Evolutionary conservation across 2,888 invertebrate species (phyloP), one percentile per base, ranked within the genome.

Genomic region (Resseliella maxima): DNA sequence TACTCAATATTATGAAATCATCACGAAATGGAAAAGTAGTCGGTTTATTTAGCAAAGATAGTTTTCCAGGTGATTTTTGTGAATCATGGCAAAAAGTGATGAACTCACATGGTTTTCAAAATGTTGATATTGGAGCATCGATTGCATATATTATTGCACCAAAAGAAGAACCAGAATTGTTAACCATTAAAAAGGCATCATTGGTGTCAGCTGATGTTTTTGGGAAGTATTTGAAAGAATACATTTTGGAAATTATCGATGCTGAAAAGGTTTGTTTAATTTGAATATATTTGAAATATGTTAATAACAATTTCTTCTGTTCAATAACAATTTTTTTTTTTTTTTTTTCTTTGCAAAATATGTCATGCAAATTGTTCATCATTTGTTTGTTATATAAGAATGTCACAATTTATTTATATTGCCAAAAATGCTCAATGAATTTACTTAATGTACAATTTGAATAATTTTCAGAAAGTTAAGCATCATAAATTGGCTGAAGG

Each of bases 231-330:
- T 93, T 99, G 72, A 97, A 98, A 91, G 98, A 98, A 91, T 98
- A 99, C 92, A 96, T 99, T 88, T 98, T 99, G 96, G 98, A 98
- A 91, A 97, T 99, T 88, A 98, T 99, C 90, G 99, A 99, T 93
- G 95, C 97, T 5, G 99, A 99, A 90, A 98, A 96, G 93, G 95
- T 95, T 90, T 90, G 89, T n/a, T n/a, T n/a, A n/a, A n/a, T n/a
- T n/a, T n/a, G n/a, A n/a, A n/a, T n/a, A n/a, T n/a, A n/a, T n/a
- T n/a, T n/a, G n/a, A n/a, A n/a, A n/a, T n/a, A n/a, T n/a, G n/a
- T n/a, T n/a, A n/a, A n/a, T n/a, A n/a, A n/a, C n/a, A n/a, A n/a
- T n/a, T n/a, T n/a, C n/a, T n/a, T n/a, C n/a, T n/a, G n/a, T n/a
- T n/a, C n/a, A n/a, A n/a, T n/a, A n/a, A n/a, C n/a, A n/a, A n/a